Evolutionary conservation across 2,888 invertebrate species (phyloP), one percentile per base, ranked within the genome.

Genomic region (Pardosa pseudoannulata): DNA sequence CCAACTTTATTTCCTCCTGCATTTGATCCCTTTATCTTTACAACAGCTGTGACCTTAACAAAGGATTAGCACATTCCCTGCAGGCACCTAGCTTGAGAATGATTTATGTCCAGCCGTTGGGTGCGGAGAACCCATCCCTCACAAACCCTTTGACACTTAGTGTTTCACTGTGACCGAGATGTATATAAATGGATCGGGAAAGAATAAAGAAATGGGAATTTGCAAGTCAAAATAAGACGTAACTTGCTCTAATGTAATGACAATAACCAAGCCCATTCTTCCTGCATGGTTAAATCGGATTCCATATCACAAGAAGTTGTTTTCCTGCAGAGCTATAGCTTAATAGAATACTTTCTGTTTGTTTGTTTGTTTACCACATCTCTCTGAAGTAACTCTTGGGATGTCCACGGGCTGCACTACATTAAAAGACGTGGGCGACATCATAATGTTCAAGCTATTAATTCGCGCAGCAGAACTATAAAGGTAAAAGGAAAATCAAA

Each of bases 161-260:
- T 23, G 56, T 56, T 56, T 23, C 23, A 23, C 56, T 56, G 23
- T 23, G 19, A 23, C 56, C 56, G 56, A 56, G 56, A 56, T 56
- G 56, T 56, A 56, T 56, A 56, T 56, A 56, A 56, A 56, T 56
- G 56, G 56, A 56, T 56, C 23, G 23, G 5, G 46, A 46, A 23
- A 56, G 23, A 23, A 23, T 23, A 19, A 67, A 36, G 36, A 32
- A 67, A 23, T 6, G 13, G 5, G 32, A 67, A 67, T 67, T 67
- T 67, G 67, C 67, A 67, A 67, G 67, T 67, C 67, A 67, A 67
- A 67, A 13, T 36, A 67, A 67, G 67, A 67, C 67, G 36, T 67
- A 67, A 67, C 32, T 31, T 32, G 23, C 23, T 23, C 3, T 23
- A 23, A 56, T 56, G 56, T 56, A 56, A 56, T 56, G 56, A 56